phyloP scores from a whole-genome alignment of 2,888 invertebrate species.

The Digitonthophagus gazella region DNA sequence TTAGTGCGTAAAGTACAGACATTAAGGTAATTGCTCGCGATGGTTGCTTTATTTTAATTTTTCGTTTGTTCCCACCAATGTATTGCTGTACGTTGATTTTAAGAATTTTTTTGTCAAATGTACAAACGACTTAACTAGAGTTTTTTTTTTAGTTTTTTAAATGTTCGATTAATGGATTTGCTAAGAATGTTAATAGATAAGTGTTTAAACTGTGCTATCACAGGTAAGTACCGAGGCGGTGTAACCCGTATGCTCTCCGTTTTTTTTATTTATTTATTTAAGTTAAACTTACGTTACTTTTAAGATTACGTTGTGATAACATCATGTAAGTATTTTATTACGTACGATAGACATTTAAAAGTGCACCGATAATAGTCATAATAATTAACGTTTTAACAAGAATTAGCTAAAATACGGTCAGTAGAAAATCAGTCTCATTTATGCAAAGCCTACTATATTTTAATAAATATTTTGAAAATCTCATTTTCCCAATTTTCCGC shows the following conservation, averaged over 20 bases:
- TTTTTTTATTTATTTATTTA: too few species aligned
- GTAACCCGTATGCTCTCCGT: constrained; percentile 28
- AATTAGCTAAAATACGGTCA: constrained; percentile 25
- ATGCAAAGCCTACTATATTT: constrained; percentile 32
- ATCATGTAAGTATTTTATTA: constrained; percentile 5
- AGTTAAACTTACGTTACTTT: too few species aligned
- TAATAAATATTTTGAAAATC: constrained; percentile 15
- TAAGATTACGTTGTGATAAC: too few species aligned
- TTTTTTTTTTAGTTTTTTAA: neutral
- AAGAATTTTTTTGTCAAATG: constrained; percentile 12
- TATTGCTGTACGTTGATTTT: constrained; percentile 27
- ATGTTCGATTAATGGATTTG: neutral
- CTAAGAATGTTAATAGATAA: constrained; percentile 8
- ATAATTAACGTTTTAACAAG: constrained; percentile 25
- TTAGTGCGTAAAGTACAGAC: constrained; percentile 3
- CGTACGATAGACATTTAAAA: constrained; percentile 17
- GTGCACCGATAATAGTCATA: constrained; percentile 21
- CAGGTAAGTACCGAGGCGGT: constrained; percentile 28
- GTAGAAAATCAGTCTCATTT: constrained; percentile 46
- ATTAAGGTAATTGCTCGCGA: constrained; percentile 26
- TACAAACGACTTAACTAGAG: constrained; percentile 7
- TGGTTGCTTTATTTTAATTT: constrained; percentile 15
- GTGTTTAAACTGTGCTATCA: constrained; percentile 27
- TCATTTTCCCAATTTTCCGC: neutral
- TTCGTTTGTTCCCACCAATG: constrained; percentile 29